Percentiles rank a stretch among this genome's conserved stretches.
Conservation (phyloP, 2,888 invertebrate genomes). For the Apamea epomidion region DNA sequence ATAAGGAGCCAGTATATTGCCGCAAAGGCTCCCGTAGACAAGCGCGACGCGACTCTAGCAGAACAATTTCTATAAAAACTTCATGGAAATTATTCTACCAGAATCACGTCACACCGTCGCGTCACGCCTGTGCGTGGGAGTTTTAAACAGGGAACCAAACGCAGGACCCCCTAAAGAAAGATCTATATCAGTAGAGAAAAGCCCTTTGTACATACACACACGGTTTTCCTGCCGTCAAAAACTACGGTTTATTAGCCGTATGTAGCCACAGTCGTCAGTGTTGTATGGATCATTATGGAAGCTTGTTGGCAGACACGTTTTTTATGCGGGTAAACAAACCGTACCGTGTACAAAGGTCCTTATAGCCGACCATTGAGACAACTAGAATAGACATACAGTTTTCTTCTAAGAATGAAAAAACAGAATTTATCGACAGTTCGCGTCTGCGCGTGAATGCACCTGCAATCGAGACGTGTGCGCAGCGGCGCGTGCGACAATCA, state of each 20-base stretch:
- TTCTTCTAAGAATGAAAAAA: slow-evolving; percentile 42
- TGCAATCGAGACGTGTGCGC: slow-evolving; percentile 57
- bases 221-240: too few relatives aligned
- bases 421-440: slow-evolving; percentile 30
- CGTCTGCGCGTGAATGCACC: slow-evolving; percentile 52
- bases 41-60: too few relatives aligned
- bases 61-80: too few relatives aligned
- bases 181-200: too few relatives aligned
- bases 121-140: too few relatives aligned
- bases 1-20: not conserved
- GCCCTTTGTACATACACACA: too few relatives aligned
- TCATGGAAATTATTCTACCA: too few relatives aligned
- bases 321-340: not conserved
- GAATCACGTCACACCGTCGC: too few relatives aligned
- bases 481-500: slow-evolving; percentile 59
- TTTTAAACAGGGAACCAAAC: too few relatives aligned
- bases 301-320: not conserved
- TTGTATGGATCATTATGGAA: not conserved
- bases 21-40: too few relatives aligned
- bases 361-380: not conserved
- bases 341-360: not conserved
- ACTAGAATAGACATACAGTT: slow-evolving; percentile 20
- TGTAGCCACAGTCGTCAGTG: not conserved
- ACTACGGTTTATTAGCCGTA: too few relatives aligned
- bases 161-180: too few relatives aligned